Evolutionary conservation across 2,888 invertebrate species (phyloP).

Genomic region (Trichopoda pennipes): DNA sequence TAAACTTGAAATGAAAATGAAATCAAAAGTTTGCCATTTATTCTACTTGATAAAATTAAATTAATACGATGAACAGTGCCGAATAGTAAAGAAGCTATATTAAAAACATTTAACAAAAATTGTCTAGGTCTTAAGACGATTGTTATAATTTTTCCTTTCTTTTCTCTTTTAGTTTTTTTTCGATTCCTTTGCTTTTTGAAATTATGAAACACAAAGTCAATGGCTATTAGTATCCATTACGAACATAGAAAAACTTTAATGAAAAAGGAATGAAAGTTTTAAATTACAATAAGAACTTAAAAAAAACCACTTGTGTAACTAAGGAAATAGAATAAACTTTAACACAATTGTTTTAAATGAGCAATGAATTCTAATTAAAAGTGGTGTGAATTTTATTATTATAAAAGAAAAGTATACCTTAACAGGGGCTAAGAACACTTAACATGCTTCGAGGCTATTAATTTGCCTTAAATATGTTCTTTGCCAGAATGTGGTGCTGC

Average conservation of each 20-base stretch:
- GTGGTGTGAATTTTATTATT: conserved; percentile 10
- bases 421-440: background rate
- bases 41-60: conserved; percentile 53
- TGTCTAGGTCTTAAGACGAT: conserved; percentile 50
- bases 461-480: background rate
- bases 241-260: conserved; percentile 41
- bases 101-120: conserved; percentile 57
- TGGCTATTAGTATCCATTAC: conserved; percentile 62
- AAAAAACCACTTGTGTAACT: conserved; percentile 21
- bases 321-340: conserved; percentile 53
- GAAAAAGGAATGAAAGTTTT: conserved; percentile 41
- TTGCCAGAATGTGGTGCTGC: too few relatives aligned
- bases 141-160: conserved; percentile 19
- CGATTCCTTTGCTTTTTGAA: conserved; percentile 6
- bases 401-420: background rate
- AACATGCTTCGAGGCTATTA: conserved; percentile 4
- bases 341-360: conserved; percentile 62
- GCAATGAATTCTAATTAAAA: conserved; percentile 56
- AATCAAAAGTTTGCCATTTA: conserved; percentile 56
- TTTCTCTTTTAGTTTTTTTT: conserved; percentile 16
- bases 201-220: conserved; percentile 54
- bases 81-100: conserved; percentile 25
- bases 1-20: conserved; percentile 32
- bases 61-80: conserved; percentile 53
- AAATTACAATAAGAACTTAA: conserved; percentile 17